Evolutionary conservation across 2,888 invertebrate genomes (phyloP), one percentile per base, ranked within the genome.

Genomic region (Caenorhabditis afra): DNA sequence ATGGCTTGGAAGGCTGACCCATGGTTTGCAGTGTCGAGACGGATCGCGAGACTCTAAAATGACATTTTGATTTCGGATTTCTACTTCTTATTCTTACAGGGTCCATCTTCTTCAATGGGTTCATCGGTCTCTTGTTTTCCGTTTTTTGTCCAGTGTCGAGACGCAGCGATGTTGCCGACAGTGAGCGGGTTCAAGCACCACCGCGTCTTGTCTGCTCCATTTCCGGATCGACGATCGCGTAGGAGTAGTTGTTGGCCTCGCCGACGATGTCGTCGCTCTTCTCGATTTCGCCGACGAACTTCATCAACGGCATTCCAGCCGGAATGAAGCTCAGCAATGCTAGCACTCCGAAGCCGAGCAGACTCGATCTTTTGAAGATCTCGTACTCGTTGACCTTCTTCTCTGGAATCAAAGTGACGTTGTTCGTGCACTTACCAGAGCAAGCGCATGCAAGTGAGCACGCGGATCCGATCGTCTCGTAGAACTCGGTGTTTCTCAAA

Each of bases 151-250:
- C n/a, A n/a, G n/a, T n/a, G n/a, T n/a, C n/a, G n/a, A n/a, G n/a
- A n/a, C n/a, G n/a, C n/a, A 4, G 53, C 58, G 4, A 61, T 0
- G 37, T 70, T 70, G 1, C 68, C 68, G 22, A 35, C 39, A 8
- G 10, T 2, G 12, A 45, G 44, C 8, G 68, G 68, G 22, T 70
- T 70, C 8, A 70, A 4, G 47, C 11, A 57, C 66, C 66, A 66
- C 12, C 3, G 7, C 8, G 16, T 53, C 3, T 18, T 12, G 12
- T 16, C 10, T 53, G 12, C n/a, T 16, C 45, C 44, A 53, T 18
- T 11, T 23, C 23, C 10, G 14, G 8, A 12, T 37, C 23, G 35
- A 45, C n/a, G n/a, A n/a, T n/a, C n/a, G n/a, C n/a, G n/a, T n/a
- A 35, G 1, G 5, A 8, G 16, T 39, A n/a, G n/a, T 29, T 29